Base-by-base conservation (phyloP, 2,888 invertebrate genomes). In the Melolontha melolontha region DNA sequence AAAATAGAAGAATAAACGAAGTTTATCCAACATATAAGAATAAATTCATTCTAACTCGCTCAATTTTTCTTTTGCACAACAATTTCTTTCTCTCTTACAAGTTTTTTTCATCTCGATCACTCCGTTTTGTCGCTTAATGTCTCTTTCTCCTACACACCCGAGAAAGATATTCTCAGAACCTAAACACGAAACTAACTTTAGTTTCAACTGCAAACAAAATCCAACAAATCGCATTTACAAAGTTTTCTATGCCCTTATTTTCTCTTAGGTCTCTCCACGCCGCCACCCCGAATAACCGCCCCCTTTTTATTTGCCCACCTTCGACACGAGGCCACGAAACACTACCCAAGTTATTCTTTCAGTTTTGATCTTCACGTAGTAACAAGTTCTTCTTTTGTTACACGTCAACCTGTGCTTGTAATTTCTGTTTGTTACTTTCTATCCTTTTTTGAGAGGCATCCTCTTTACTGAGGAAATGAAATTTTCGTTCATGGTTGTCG, bases 401-500 rank as follows among this genome's bases (percentile, higher is more conserved):
- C 34, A 62, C 62, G 62, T 44, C 39, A 29, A 29, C 49, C 41
- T 11, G 34, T 17, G 65, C 57, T 49, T 62, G 51, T 57, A 70
- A 64, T 52, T 66, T 64, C 55, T 52, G 67, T 66, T 50, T 39
- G 49, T 51, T 63, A 49, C 34, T 55, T 68, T 66, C 69, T 44
- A 68, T 64, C 22, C 44, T 76, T 77, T 78, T 78, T 79, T 80
- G 81, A 81, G 81, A 80, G 81, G 80, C 78, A 79, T 79, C 80
- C 80, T 34, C 34, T 34, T 34, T 82, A 80, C 77, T 76, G 75
- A 73, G 78, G 79, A 81, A 82, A 82, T 80, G 81, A 81, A 82
- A 81, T 82, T 82, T 81, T 79, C 77, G 77, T 47, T 79, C 79
- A 79, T 80, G 78, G 79, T 79, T 79, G 80, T 81, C 79, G 80